Evolutionary conservation across 2,888 invertebrate genomes (phyloP), one percentile per base, ranked within the genome.

Genomic region (Metopia argyrocephala): DNA sequence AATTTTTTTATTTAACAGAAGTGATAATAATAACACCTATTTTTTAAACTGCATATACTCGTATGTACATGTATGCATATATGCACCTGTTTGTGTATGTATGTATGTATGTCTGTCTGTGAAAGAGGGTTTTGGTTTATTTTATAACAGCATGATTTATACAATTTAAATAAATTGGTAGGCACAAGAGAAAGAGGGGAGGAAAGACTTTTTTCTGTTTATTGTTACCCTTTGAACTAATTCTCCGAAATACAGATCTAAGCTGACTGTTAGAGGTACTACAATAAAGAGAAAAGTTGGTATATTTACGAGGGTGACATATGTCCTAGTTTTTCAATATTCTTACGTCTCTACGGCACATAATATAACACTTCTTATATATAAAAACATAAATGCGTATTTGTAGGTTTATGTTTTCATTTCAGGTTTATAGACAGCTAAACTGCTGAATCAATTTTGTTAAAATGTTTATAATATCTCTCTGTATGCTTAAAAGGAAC

Each of bases 21-120:
- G 80, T 76, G 80, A 76, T 80, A 80, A 80, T 80, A 80, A 73
- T 73, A 80, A 80, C 80, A 80, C 80, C 76, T 76, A 73, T 64
- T 80, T 76, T 70, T 73, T 62, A 38, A 70, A 23, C 25, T 48
- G 18, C 28, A 23, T 68, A 61, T 71, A 38, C 50, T 12, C 15
- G 15, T 12, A 38, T 12, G 12, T 3, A 15, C 15, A 38, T 38
- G 38, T 9, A 15, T 56, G 21, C 5, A n/a, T n/a, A 18, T 48
- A 7, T 21, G 6, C 4, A 2, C 15, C 23, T 62, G 7, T n/a
- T n/a, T n/a, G n/a, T n/a, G n/a, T n/a, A n/a, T n/a, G n/a, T n/a
- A n/a, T n/a, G n/a, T n/a, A n/a, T n/a, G n/a, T n/a, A n/a, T n/a
- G n/a, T n/a, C n/a, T n/a, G n/a, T n/a, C n/a, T n/a, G n/a, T n/a